Evolutionary conservation across 2,797 vertebrate genomes (phyloP).

Genomic region (Lepidocolaptes lacrymiger): DNA sequence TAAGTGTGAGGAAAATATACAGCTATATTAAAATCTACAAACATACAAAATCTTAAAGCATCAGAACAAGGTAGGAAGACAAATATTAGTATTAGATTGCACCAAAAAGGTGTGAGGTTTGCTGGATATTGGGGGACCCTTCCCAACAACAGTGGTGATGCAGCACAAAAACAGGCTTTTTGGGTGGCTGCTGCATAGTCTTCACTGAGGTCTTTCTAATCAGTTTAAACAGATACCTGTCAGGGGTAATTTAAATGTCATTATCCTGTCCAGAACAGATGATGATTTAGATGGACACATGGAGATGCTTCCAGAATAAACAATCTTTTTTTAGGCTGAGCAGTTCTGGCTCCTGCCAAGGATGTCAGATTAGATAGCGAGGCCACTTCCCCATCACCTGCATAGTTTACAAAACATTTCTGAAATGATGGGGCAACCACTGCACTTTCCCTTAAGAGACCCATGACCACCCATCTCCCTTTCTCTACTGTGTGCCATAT

Average conservation of each 20-base stretch:
- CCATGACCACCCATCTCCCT: neutral
- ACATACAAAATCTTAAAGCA: no score
- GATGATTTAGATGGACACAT: neutral
- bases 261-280: neutral
- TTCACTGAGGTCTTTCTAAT: neutral
- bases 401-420: neutral
- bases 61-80: neutral
- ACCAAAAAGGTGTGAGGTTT: neutral
- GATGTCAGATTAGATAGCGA: neutral
- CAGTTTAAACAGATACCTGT: neutral
- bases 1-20: no score
- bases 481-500: neutral
- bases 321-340: neutral
- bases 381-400: accelerated
- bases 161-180: neutral
- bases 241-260: neutral
- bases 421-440: neutral
- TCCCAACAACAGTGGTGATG: neutral
- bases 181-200: accelerated
- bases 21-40: no score
- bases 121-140: neutral
- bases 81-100: neutral
- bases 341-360: neutral
- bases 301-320: neutral
- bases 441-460: neutral